Evolutionary conservation across 2,113 vertebrate species (phyloP), one percentile per base, ranked within the genome.

Genomic region (Ginglymostoma cirratum): DNA sequence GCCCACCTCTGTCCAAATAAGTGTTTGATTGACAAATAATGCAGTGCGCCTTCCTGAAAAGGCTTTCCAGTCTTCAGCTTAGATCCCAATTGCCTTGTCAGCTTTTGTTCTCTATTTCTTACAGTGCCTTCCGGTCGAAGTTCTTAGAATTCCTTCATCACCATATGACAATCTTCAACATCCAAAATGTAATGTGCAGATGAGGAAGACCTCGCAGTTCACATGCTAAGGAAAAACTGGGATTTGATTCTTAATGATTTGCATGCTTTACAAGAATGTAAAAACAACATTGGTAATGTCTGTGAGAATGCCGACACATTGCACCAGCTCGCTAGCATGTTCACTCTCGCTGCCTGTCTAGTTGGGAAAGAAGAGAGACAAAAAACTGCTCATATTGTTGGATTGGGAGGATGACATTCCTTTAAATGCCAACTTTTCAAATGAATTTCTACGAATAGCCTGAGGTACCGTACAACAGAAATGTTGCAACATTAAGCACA

Each of bases 401-500:
- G n/a, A n/a, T n/a, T n/a, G n/a, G n/a, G n/a, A n/a, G 48, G 87
- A 30, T 55, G 55, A 30, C 10, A 27, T 90, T 90, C 87, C 12
- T 34, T 90, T 19, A 61, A 61, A 61, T 61, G 52, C 1, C 55
- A 90, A 65, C 27, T 61, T 34, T 90, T 30, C 14, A 90, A 12
- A 34, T 6, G 87, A 61, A 65, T 90, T 34, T 90, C 17, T 90
- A 61, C 45, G 27, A 48, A 87, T 10, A 87, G 87, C 87, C 52
- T 30, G 48, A 55, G 87, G 87, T 65, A 34, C 27, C 52, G 12
- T n/a, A 30, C 52, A 30, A 90, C 52, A 52, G 86, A 24, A 90
- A 90, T 55, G 34, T 55, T 90, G 87, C 87, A 61, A 65, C 87
- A 90, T 61, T 90, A 34, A 61, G 87, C 87, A 52, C 87, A 90